phyloP scores from a whole-genome alignment of 2,113 vertebrate genomes.

The Cranoglanis bouderius region DNA sequence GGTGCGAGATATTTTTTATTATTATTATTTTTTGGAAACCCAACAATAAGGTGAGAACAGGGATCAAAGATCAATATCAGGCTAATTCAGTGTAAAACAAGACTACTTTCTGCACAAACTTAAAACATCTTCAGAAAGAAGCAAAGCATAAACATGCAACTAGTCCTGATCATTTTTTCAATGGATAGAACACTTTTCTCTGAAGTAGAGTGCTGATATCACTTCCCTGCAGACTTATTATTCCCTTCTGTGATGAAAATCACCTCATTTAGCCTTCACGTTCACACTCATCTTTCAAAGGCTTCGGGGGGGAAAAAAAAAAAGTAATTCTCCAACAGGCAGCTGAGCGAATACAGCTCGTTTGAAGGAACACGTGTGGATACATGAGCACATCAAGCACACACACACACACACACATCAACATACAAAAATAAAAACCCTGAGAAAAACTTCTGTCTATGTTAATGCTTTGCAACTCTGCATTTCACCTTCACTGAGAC shows the following conservation, averaged over 20 bases:
- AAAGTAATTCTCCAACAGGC: slow-evolving; percentile 57
- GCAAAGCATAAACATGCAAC: not conserved
- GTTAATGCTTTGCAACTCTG: not conserved
- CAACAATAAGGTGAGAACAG: not conserved
- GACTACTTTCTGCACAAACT: not conserved
- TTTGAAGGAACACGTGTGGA: not conserved
- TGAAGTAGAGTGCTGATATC: slow-evolving; percentile 50
- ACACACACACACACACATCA: not conserved
- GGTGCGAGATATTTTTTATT: too few species aligned
- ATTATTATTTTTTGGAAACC: not conserved
- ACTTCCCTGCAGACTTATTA: slow-evolving; percentile 64
- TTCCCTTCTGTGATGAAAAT: slow-evolving; percentile 74
- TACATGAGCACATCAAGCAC: not conserved
- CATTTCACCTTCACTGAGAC: not conserved
- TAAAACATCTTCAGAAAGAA: not conserved
- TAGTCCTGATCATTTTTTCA: not conserved
- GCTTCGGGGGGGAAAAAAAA: slow-evolving; percentile 58
- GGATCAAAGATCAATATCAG: not conserved
- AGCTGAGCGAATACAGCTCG: not conserved
- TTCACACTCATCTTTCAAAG: slow-evolving; percentile 69
- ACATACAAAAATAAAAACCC: not conserved
- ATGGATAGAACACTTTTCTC: not conserved
- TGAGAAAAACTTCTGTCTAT: too few species aligned
- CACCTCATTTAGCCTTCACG: slow-evolving; percentile 70
- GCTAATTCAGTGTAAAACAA: too few species aligned